phyloP scores from a whole-genome alignment of 2,888 invertebrate species.

The Koerneria pararmatus region DNA sequence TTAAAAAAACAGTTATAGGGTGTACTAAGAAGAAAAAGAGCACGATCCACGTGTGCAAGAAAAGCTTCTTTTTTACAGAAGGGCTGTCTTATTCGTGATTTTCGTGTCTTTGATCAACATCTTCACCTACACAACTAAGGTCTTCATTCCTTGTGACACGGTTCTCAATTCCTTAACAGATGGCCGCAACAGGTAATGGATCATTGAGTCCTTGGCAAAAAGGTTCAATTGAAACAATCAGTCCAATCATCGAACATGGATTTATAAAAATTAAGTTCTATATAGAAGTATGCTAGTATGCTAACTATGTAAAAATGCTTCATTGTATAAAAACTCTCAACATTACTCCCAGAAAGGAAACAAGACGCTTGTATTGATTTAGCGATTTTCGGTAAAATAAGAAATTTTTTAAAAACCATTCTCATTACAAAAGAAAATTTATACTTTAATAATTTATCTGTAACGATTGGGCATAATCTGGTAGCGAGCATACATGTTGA shows the following conservation, averaged over 20 bases:
- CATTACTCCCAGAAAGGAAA: background rate
- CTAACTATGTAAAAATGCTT: background rate
- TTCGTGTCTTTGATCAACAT: constrained; percentile 48
- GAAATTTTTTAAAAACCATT: background rate
- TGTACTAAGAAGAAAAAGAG: too few species aligned
- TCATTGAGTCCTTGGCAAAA: background rate
- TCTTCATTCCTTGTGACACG: constrained; percentile 55
- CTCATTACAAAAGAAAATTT: background rate
- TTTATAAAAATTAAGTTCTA: too few species aligned
- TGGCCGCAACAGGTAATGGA: constrained; percentile 27
- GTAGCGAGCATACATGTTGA: background rate
- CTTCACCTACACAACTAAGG: constrained; percentile 44
- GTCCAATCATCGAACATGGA: background rate
- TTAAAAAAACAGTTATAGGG: too few species aligned
- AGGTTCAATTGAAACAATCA: background rate
- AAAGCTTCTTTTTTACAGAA: constrained; percentile 19
- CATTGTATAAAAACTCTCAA: background rate
- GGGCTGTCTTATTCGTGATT: constrained; percentile 45
- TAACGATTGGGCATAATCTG: background rate
- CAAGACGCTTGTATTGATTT: too few species aligned
- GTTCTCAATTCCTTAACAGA: constrained; percentile 48
- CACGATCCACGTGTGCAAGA: too few species aligned
- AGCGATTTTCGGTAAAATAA: background rate
- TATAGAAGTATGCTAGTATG: background rate
- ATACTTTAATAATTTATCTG: background rate